These are phyloP conservation scores for Lapara coniferarum DNA, from an alignment of 2,888 invertebrate species.

Conservation along the genomic window DNA sequence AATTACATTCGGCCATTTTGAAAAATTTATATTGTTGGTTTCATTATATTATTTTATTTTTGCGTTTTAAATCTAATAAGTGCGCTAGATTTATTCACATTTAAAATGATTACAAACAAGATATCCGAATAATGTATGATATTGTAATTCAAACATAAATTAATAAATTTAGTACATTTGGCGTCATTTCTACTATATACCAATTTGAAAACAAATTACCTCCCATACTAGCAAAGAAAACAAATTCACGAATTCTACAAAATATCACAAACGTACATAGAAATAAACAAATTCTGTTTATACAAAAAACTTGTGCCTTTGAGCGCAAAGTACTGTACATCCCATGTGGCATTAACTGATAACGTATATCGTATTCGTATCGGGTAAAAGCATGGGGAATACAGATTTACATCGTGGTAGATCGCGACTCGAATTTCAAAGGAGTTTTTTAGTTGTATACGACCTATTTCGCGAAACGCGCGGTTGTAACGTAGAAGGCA, in stretches of 20 bases:
- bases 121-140: no score
- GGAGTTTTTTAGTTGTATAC: slow-evolving; percentile 65
- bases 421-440: slow-evolving; percentile 77
- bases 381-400: slow-evolving; percentile 80
- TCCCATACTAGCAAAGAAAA: neutral
- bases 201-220: no score
- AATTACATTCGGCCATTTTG: neutral
- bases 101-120: no score
- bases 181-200: no score
- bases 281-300: slow-evolving; percentile 67
- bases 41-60: neutral
- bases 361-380: slow-evolving; percentile 79
- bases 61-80: no score
- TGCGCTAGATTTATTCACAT: no score
- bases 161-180: no score
- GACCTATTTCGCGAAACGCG: slow-evolving; percentile 51
- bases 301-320: slow-evolving; percentile 75
- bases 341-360: slow-evolving; percentile 79
- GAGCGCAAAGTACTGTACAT: slow-evolving; percentile 75
- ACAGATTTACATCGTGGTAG: slow-evolving; percentile 71
- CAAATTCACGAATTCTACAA: neutral
- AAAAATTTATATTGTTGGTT: neutral
- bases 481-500: neutral
- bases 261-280: slow-evolving; percentile 18
- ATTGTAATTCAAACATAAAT: neutral